phyloP scores from a whole-genome alignment of 2,113 vertebrate genomes.

The Myotis davidii region DNA sequence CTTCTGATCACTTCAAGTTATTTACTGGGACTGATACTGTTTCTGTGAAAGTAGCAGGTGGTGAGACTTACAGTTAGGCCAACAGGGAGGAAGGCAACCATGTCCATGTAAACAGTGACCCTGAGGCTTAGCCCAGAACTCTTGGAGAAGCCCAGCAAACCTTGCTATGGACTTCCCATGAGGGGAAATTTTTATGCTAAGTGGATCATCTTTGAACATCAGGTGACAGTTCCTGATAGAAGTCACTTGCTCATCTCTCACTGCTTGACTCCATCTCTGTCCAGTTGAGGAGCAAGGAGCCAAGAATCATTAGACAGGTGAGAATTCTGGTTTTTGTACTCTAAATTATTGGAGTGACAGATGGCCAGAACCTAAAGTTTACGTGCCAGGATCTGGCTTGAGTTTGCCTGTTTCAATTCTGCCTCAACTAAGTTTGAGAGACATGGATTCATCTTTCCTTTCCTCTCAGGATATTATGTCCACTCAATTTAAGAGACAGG shows the following conservation, averaged over 20 bases:
- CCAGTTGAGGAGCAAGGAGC: not conserved
- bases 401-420: constrained; percentile 1
- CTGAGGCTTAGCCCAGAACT: not conserved
- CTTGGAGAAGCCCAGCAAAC: not conserved
- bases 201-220: not conserved
- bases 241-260: not conserved
- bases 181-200: not conserved
- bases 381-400: not conserved
- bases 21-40: not conserved
- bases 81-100: not conserved
- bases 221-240: not conserved
- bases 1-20: not conserved
- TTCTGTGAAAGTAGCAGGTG: not conserved
- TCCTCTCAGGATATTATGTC: constrained; percentile 45
- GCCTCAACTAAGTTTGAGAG: not conserved
- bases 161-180: not conserved
- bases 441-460: not conserved
- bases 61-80: not conserved
- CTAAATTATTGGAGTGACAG: not conserved
- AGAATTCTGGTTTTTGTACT: not conserved
- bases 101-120: not conserved
- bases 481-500: constrained; percentile 52
- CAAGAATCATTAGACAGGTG: not conserved
- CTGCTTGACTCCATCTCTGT: not conserved
- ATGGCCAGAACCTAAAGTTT: not conserved